These are phyloP conservation scores for Gryllus longicercus DNA, from an alignment of 2,888 invertebrate genomes.

Conservation along the genomic window DNA sequence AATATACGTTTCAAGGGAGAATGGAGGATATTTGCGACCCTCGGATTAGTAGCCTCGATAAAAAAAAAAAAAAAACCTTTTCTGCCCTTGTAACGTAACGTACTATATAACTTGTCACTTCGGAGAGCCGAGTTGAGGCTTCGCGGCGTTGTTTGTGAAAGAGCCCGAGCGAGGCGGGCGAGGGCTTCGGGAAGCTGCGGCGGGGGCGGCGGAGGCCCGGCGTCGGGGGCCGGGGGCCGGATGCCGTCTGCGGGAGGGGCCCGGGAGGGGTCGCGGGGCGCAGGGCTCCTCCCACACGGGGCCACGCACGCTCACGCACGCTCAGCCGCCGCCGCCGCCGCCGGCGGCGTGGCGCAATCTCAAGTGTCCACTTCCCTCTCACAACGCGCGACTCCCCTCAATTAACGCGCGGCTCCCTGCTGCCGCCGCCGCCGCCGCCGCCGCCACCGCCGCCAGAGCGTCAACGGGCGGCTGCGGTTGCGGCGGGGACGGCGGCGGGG, in stretches of 20 bases:
- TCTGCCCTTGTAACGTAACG: too few relatives aligned
- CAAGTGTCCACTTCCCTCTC: slow-evolving; percentile 34
- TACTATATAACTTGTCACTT: too few relatives aligned
- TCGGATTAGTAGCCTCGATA: too few relatives aligned
- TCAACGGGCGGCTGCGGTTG: too few relatives aligned
- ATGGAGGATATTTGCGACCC: too few relatives aligned
- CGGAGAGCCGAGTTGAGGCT: too few relatives aligned
- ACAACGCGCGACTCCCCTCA: slow-evolving; percentile 27
- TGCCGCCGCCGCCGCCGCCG: not conserved
- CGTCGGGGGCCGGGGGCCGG: not conserved
- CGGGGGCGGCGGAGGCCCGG: not conserved
- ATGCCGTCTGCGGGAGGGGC: not conserved
- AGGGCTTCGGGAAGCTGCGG: not conserved
- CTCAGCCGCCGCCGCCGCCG: slow-evolving; percentile 6
- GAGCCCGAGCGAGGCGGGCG: too few relatives aligned
- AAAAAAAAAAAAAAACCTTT: too few relatives aligned
- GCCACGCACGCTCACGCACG: slow-evolving; percentile 18
- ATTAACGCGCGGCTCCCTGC: slow-evolving; percentile 27
- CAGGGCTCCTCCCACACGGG: not conserved
- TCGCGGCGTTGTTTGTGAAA: too few relatives aligned
- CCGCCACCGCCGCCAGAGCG: too few relatives aligned
- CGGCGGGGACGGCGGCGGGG: not conserved
- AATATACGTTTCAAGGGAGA: too few relatives aligned
- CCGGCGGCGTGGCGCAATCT: slow-evolving; percentile 28
- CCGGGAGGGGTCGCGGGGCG: not conserved